These are phyloP conservation scores for Macquaria ambigua DNA, from an alignment of 2,113 vertebrate genomes.

Conservation along the genomic window DNA sequence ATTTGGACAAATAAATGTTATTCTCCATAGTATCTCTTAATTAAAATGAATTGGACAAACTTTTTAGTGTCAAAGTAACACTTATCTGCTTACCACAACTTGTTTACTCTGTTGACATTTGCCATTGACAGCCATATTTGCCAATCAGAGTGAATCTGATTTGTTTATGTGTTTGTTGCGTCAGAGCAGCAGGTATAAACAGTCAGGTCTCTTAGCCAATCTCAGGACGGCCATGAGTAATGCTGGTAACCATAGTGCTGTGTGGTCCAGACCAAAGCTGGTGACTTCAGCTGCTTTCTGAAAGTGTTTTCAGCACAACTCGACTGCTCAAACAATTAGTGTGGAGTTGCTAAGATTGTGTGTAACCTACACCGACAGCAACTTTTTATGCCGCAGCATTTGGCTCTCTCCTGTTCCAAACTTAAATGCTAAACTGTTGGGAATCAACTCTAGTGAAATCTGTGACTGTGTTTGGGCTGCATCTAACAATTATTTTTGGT, in stretches of 20 bases:
- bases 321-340: constrained; percentile 1
- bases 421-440: not conserved
- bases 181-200: not conserved
- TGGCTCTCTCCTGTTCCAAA: not conserved
- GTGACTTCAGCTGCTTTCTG: constrained; percentile 24
- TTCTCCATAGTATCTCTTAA: not conserved
- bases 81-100: no score
- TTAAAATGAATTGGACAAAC: not conserved
- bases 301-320: constrained; percentile 14
- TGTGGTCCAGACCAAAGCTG: not conserved
- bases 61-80: not conserved
- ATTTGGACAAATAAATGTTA: not conserved
- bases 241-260: constrained; percentile 30
- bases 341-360: not conserved
- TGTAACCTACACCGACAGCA: not conserved
- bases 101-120: not conserved
- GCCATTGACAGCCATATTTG: not conserved
- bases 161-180: not conserved
- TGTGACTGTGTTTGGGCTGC: not conserved
- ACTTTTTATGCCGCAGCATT: not conserved
- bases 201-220: not conserved
- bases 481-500: no score
- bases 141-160: not conserved
- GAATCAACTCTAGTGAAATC: not conserved
- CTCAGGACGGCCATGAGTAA: constrained; percentile 10